Evolutionary conservation across 2,888 invertebrate species (phyloP).

Genomic region (Griposia aprilina): DNA sequence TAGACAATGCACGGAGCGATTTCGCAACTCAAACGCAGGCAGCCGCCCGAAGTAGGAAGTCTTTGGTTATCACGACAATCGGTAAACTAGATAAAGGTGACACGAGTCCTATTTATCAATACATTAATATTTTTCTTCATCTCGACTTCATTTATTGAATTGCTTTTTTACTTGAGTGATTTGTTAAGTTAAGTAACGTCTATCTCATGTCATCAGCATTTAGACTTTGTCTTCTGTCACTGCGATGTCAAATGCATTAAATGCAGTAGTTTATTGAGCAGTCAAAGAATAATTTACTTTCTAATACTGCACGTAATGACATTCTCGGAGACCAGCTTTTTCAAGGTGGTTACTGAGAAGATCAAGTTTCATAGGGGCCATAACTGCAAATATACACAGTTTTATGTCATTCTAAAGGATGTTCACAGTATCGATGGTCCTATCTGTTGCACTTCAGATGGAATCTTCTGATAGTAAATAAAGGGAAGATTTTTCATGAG

Average conservation of each 20-base stretch:
- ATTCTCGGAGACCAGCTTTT: conserved; percentile 46
- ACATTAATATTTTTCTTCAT: conserved; percentile 25
- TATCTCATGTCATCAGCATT: not conserved
- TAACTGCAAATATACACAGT: conserved; percentile 53
- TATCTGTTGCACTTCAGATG: conserved; percentile 44
- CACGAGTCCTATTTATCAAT: conserved; percentile 44
- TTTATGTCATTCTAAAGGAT: conserved; percentile 53
- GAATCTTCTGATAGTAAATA: conserved; percentile 31
- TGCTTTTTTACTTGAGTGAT: not conserved
- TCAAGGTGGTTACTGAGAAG: conserved; percentile 45
- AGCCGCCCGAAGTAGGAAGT: conserved; percentile 79
- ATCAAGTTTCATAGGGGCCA: conserved; percentile 62
- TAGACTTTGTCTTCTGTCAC: conserved; percentile 17
- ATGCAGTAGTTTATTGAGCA: conserved; percentile 47
- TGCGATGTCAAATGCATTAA: conserved; percentile 32
- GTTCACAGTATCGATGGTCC: conserved; percentile 5
- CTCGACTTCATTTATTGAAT: conserved; percentile 2
- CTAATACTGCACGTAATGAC: conserved; percentile 52
- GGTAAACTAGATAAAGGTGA: conserved; percentile 59
- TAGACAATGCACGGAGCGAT: conserved; percentile 66
- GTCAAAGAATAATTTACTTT: conserved; percentile 58
- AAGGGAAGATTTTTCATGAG: not conserved
- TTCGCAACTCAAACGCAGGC: conserved; percentile 77
- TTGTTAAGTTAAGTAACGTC: not conserved
- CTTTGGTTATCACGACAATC: conserved; percentile 76